Evolutionary conservation across 2,797 vertebrate genomes (phyloP), one percentile per base, ranked within the genome.

Genomic region (Chaetophractus vellerosus): DNA sequence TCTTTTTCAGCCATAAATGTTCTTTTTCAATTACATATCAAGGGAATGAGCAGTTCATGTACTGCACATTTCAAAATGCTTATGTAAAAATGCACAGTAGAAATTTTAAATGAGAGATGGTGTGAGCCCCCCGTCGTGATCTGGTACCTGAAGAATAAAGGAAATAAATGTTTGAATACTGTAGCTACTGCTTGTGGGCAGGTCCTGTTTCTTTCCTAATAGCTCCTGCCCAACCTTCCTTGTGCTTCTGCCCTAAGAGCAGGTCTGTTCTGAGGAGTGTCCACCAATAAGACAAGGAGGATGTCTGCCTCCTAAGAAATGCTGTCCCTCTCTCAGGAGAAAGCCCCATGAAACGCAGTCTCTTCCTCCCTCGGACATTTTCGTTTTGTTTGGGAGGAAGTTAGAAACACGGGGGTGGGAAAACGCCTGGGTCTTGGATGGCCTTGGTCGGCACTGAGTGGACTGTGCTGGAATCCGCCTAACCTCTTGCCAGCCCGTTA

Each of bases 91-190:
- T 74, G 57, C 33, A 75, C 55, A 31, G 86, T 33, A 55, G 50
- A 50, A 85, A 16, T 36, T 89, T 91, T 90, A 79, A 90, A 66
- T 59, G 63, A 93, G 38, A 68, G 19, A 66, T 93, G 63, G 64
- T n/a, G 6, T 74, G 61, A 15, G 2, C 64, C 81, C 41, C 55
- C 61, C 64, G 2, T 82, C 84, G 23, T 16, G 69, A 55, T 59
- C 19, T 50, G 31, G 76, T 61, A 81, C 80, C 48, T 74, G 64
- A 89, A 79, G 33, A 71, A 68, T 50, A 55, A 55, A 69, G 10
- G 45, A 45, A 45, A 45, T 88, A 45, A 45, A 45, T 88, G 63
- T 76, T 41, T 81, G 33, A 74, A 26, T 61, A 55, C 92, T 31
- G 21, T 16, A 5, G 24, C 7, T 85, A 68, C 74, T 18, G 90